Base-by-base conservation (phyloP, 2,113 vertebrate genomes). In the Apaloderma vittatum region DNA sequence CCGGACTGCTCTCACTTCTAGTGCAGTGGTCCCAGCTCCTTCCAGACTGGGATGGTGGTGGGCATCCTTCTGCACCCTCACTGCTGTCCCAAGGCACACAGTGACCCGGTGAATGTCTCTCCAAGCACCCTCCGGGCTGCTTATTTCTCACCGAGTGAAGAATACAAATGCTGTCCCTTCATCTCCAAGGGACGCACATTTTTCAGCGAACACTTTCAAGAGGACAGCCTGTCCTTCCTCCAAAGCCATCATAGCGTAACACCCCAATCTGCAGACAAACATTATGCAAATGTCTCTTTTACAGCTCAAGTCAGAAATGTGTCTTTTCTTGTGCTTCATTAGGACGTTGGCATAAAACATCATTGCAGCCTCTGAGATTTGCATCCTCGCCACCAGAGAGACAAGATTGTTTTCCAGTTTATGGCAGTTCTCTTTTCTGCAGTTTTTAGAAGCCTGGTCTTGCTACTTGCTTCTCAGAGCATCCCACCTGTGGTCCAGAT, bases 221-320 rank as follows among this genome's bases (percentile, higher is more conserved):
- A 94, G 91, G 93, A 94, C 93, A 91, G 86, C 3, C 46, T 55
- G 94, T 94, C 94, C 95, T 96, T 94, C 86, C 83, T 66, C 72
- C 70, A 32, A 86, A 95, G 91, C 83, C 48, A 71, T 74, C 79
- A 51, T 6, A 54, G 93, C 12, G 30, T 30, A 46, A 75, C 93
- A 89, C 76, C 46, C 63, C 84, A 88, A 81, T 90, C 92, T 96
- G 96, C 93, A 97, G 88, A 34, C 79, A 71, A 88, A 86, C 86
- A 71, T 95, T 92, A 96, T 94, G 93, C 59, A 95, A 96, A 95
- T 91, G 48, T 59, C 77, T 94, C 79, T 43, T 65, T 88, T 63
- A 30, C 48, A 78, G 72, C 55, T 63, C 6, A 11, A 51, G 52
- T 75, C 85, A 82, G 63, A 72, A 77, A 78, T 4, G 26, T 70